phyloP scores from a whole-genome alignment of 2,888 invertebrate species.

The Byasa hedistus region DNA sequence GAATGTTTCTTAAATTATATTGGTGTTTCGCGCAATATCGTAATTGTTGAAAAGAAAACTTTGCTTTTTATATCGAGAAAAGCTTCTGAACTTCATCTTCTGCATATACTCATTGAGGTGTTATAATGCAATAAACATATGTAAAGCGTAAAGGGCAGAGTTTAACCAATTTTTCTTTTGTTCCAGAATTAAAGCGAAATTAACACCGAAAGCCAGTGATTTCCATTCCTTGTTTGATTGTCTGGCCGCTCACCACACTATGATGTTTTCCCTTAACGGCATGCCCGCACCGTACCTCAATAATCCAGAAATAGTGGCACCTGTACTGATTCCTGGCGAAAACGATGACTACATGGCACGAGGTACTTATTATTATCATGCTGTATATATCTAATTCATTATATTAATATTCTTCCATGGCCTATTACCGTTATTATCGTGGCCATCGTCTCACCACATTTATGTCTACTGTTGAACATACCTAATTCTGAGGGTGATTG shows the following conservation, averaged over 20 bases:
- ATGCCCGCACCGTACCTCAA: not conserved
- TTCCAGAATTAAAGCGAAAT: conserved; percentile 4
- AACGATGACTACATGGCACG: conserved; percentile 1
- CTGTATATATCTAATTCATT: too few species aligned
- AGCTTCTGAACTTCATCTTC: not conserved
- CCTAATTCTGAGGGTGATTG: too few species aligned
- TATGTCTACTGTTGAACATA: too few species aligned
- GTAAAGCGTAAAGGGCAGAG: not conserved
- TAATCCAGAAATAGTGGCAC: not conserved
- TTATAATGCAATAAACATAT: not conserved
- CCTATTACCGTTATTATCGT: too few species aligned
- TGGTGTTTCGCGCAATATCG: too few species aligned
- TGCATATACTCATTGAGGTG: not conserved
- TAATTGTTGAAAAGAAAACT: too few species aligned
- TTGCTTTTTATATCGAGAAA: too few species aligned
- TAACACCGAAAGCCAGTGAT: not conserved
- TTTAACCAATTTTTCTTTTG: conserved; percentile 1
- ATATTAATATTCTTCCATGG: too few species aligned
- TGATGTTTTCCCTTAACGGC: not conserved
- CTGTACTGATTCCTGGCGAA: not conserved
- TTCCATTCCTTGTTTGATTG: not conserved
- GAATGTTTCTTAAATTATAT: too few species aligned
- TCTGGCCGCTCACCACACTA: not conserved
- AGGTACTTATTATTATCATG: not conserved
- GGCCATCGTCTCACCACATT: too few species aligned